Percentiles rank a stretch among this genome's conserved stretches.
Conservation (phyloP, 2,888 invertebrate species). For the Trissoscelio sp. region DNA sequence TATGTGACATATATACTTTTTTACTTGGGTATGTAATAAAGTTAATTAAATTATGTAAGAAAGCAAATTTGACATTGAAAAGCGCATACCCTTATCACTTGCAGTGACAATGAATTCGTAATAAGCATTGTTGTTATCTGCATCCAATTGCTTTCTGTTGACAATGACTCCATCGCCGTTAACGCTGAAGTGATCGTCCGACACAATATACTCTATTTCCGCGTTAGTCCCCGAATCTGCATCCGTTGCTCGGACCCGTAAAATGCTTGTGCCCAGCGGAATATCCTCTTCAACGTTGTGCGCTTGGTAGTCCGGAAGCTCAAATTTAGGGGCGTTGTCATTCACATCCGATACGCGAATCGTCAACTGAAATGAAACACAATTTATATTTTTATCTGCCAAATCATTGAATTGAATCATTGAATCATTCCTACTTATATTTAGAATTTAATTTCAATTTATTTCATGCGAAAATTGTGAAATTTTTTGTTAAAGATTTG, state of each 20-base stretch:
- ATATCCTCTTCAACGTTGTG: conserved; percentile 98
- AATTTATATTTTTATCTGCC: not conserved
- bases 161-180: conserved; percentile 96
- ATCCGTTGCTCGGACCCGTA: conserved; percentile 98
- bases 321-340: conserved; percentile 98
- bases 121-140: conserved; percentile 98
- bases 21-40: too few relatives aligned
- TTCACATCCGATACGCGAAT: conserved; percentile 98
- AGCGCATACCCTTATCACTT: conserved; percentile 90
- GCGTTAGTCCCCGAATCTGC: conserved; percentile 97
- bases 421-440: too few relatives aligned
- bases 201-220: conserved; percentile 95
- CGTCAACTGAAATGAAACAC: conserved; percentile 87
- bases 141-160: conserved; percentile 96
- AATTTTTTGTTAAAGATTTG: too few relatives aligned
- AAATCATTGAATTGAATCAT: too few relatives aligned
- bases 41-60: too few relatives aligned
- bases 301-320: conserved; percentile 97
- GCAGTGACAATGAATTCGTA: conserved; percentile 97
- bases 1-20: too few relatives aligned
- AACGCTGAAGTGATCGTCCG: conserved; percentile 97
- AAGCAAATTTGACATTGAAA: too few relatives aligned
- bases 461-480: too few relatives aligned
- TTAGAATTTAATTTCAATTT: too few relatives aligned
- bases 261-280: conserved; percentile 94